phyloP scores from a whole-genome alignment of 2,888 invertebrate genomes.

The Hermaeophaga mercurialis region DNA sequence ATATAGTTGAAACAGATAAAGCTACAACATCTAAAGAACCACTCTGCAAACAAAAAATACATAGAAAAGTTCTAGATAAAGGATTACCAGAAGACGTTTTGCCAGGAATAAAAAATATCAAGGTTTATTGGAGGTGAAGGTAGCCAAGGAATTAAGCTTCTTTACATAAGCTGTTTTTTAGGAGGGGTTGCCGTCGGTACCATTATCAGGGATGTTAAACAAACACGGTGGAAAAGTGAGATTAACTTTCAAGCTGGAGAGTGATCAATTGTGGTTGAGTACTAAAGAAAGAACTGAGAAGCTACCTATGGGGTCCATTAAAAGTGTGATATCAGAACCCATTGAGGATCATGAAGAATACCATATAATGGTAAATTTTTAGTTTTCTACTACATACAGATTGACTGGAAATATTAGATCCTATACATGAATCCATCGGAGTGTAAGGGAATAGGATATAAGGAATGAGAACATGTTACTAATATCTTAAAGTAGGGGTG shows the following conservation, averaged over 20 bases:
- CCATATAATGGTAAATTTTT: slow-evolving; percentile 86
- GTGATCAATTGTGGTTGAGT: slow-evolving; percentile 89
- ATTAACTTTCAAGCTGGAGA: slow-evolving; percentile 88
- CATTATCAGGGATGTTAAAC: slow-evolving; percentile 88
- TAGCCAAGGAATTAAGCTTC: slow-evolving; percentile 6
- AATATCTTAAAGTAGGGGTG: no score
- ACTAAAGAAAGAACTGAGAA: slow-evolving; percentile 93
- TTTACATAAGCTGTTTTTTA: slow-evolving; percentile 50
- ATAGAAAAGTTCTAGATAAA: slow-evolving; percentile 86
- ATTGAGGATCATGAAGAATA: slow-evolving; percentile 90
- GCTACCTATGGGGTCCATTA: slow-evolving; percentile 87
- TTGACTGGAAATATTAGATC: no score
- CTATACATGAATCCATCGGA: no score
- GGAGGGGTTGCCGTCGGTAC: slow-evolving; percentile 81
- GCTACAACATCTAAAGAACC: slow-evolving; percentile 70
- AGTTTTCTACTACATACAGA: no score
- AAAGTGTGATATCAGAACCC: slow-evolving; percentile 79
- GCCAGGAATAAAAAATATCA: slow-evolving; percentile 81
- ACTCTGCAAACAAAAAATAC: slow-evolving; percentile 76
- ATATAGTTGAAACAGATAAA: slow-evolving; percentile 70
- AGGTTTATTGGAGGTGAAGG: slow-evolving; percentile 59
- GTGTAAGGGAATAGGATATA: no score
- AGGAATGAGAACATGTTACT: no score
- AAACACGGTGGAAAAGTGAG: slow-evolving; percentile 88
- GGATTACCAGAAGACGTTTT: slow-evolving; percentile 88